Evolutionary conservation across 2,113 vertebrate genomes (phyloP).

Genomic region (Phasianus colchicus): DNA sequence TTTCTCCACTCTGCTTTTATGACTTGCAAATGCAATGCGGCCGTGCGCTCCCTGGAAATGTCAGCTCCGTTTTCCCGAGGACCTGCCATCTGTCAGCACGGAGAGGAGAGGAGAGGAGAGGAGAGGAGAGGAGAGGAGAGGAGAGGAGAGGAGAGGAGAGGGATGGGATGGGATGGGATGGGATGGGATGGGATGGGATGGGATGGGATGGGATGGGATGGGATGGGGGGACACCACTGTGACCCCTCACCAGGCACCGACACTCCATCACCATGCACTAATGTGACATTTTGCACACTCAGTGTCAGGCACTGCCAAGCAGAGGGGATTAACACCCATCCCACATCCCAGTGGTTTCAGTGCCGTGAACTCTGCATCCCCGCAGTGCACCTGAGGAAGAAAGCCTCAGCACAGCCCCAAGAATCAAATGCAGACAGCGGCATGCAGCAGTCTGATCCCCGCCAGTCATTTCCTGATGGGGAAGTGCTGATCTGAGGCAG

Average conservation of each 20-base stretch:
- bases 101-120: background rate
- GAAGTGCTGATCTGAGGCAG: too few relatives aligned
- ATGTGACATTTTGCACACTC: background rate
- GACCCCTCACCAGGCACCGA: background rate
- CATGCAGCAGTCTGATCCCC: background rate
- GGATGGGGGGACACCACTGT: background rate
- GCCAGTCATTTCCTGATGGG: background rate
- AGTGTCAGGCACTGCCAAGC: background rate
- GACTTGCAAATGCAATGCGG: background rate
- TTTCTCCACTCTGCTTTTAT: background rate
- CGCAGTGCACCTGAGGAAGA: rapidly evolving
- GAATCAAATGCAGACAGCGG: background rate
- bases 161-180: too few relatives aligned
- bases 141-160: background rate
- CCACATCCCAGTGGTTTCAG: background rate
- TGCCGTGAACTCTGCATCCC: rapidly evolving
- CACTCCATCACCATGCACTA: background rate
- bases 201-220: background rate
- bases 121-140: background rate
- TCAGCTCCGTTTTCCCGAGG: background rate
- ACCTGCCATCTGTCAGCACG: background rate
- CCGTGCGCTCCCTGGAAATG: background rate
- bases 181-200: too few relatives aligned
- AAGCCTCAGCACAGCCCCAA: background rate
- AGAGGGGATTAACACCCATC: background rate